A percentile compares a stretch with the other conserved stretches of the same genome.
These are phyloP conservation scores for Halesus radiatus DNA, from an alignment of 1,140 invertebrate genomes.

Conservation along the genomic window DNA sequence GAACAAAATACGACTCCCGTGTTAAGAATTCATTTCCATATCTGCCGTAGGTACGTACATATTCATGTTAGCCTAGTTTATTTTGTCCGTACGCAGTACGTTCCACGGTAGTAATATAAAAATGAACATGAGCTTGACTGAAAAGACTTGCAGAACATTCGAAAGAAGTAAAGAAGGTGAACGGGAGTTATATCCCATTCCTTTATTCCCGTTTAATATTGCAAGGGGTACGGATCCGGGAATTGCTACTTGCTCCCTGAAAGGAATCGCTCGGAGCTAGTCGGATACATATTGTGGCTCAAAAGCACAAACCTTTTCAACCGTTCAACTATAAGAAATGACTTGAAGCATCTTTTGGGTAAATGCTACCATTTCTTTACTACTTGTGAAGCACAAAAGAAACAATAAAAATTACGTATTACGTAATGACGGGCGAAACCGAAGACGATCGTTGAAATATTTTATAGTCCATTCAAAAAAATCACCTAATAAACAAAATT, in stretches of 20 bases:
- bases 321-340: constrained; percentile 2
- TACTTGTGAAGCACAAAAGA: too few species aligned
- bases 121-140: background rate
- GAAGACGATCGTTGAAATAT: too few species aligned
- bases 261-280: constrained; percentile 18
- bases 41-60: too few species aligned
- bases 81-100: too few species aligned
- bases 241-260: constrained; percentile 9
- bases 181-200: background rate
- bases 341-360: background rate
- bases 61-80: too few species aligned
- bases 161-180: background rate
- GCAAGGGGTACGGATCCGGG: background rate
- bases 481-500: too few species aligned
- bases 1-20: too few species aligned
- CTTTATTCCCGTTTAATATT: constrained; percentile 30
- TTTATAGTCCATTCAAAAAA: too few species aligned
- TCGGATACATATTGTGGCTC: constrained; percentile 4
- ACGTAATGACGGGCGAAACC: too few species aligned
- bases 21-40: too few species aligned
- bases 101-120: background rate
- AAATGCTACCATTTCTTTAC: too few species aligned
- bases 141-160: background rate
- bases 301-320: constrained; percentile 23
- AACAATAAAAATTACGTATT: too few species aligned